These are phyloP conservation scores for Gyps fulvus DNA, from an alignment of 2,113 vertebrate species.

Conservation along the genomic window DNA sequence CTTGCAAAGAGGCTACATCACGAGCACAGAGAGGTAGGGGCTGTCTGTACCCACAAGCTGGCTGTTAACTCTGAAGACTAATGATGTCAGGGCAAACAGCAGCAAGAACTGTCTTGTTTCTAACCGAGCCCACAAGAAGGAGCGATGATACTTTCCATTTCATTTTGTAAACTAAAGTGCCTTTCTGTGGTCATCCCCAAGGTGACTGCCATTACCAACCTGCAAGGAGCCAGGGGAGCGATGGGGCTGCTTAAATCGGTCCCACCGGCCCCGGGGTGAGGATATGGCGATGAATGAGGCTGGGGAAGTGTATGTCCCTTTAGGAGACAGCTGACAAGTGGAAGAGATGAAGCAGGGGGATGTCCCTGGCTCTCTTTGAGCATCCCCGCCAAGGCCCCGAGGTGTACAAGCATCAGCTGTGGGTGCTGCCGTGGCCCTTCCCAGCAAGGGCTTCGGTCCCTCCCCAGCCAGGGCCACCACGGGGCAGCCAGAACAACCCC, in stretches of 20 bases:
- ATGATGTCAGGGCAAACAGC: background rate
- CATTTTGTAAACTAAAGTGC: background rate
- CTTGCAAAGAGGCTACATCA: background rate
- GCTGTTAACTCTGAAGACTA: background rate
- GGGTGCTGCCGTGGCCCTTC: background rate
- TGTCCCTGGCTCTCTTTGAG: background rate
- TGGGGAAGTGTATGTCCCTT: background rate
- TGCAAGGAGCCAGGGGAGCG: background rate
- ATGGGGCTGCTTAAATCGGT: background rate
- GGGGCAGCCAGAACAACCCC: background rate
- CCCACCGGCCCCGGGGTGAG: fast-evolving
- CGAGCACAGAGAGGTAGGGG: background rate
- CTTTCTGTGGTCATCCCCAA: background rate
- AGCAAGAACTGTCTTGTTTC: background rate
- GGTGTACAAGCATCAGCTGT: background rate
- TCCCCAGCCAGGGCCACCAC: background rate
- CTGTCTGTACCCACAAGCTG: background rate
- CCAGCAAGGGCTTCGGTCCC: background rate
- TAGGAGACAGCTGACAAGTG: background rate
- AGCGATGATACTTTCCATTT: background rate
- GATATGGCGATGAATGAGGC: background rate
- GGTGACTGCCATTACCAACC: background rate
- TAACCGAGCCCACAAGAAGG: background rate
- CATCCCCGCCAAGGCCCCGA: background rate
- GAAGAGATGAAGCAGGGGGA: background rate